Base-by-base conservation (phyloP, 2,797 vertebrate genomes). In the Lepus townsendii region DNA sequence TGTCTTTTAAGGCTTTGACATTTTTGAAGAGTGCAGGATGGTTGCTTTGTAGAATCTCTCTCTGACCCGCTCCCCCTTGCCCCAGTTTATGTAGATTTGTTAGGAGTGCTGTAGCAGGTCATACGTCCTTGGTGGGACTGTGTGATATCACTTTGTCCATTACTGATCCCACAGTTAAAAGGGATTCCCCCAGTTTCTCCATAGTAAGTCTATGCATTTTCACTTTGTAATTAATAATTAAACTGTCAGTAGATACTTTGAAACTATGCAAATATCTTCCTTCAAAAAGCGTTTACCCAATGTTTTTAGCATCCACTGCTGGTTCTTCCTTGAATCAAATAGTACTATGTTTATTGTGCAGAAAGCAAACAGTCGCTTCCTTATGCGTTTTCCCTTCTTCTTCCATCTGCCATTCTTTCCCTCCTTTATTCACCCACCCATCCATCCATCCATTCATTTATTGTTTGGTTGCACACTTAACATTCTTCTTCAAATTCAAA, bases 401-500 rank as follows among this genome's bases (percentile, higher is more conserved):
- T 54, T 75, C 13, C 8, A 30, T 83, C 16, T 52, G 71, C 80
- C 27, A 12, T 62, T 62, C 6, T 32, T 71, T 77, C 32, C 38
- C 30, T 87, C 93, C 66, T 42, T 73, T 20, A 79, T 71, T 32
- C 20, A 66, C 4, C 30, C 17, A 38, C 14, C 14, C 54, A 57
- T 20, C 17, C 54, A 57, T 57, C 19, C 13, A 57, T 57, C 54
- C 54, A 57, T 47, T 91, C 20, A 10, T 72, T 75, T 71, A 35
- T 94, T 52, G 27, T 78, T 88, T 77, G 27, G 69, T 62, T 91
- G 13, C 83, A 72, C n/a, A 75, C 47, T 20, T 72, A 35, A 24
- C 11, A 54, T 90, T 82, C n/a, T 14, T 88, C 95, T 95, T 84
- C 19, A 32, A 91, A 72, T 77, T 80, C 17, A 72, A 65, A 88